Evolutionary conservation across 1,140 invertebrate genomes (phyloP).

Genomic region (Tenebrio molitor): DNA sequence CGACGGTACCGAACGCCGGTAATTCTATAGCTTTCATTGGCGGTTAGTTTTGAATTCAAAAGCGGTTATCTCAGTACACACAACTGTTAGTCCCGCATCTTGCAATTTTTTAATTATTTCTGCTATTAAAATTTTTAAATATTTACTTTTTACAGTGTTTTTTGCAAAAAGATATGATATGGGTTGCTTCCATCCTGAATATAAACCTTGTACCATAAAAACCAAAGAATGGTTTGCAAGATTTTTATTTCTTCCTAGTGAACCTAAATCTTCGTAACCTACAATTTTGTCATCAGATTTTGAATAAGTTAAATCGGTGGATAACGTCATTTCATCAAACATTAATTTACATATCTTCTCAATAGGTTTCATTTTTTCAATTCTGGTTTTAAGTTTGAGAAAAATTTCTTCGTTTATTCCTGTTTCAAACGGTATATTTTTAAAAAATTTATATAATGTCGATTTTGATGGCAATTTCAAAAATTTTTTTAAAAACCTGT

Average conservation of each 20-base stretch:
- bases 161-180: neutral
- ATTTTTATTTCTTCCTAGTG: neutral
- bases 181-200: neutral
- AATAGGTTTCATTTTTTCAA: neutral
- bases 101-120: neutral
- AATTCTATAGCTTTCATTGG: no score
- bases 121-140: neutral
- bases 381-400: neutral
- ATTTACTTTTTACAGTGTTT: neutral
- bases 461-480: neutral
- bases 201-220: neutral
- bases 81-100: neutral
- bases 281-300: neutral
- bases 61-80: no score
- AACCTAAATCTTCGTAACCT: neutral
- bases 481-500: slow-evolving; percentile 3
- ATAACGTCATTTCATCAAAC: no score
- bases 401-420: slow-evolving; percentile 4
- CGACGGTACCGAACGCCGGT: no score
- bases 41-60: no score
- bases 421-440: neutral
- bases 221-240: neutral
- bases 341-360: no score
- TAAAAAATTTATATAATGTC: neutral
- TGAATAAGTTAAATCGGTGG: slow-evolving; percentile 1